Conservation (phyloP, 2,888 invertebrate genomes). For the Oegoconia quadripuncta region DNA sequence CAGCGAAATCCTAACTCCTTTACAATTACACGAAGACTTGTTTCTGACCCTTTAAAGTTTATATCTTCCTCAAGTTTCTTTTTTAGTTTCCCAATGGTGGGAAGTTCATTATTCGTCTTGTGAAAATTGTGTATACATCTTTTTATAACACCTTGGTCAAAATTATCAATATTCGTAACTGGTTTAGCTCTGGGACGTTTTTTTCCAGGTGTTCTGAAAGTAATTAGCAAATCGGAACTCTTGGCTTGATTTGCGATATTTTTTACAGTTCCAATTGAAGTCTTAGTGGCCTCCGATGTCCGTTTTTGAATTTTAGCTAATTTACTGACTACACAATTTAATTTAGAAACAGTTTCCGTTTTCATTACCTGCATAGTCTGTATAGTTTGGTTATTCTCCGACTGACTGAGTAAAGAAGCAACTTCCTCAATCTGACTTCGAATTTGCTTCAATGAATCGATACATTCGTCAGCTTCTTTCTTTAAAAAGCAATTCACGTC, state of each 20-base stretch:
- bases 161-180: constrained; percentile 28
- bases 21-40: constrained; percentile 13
- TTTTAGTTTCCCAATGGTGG: constrained; percentile 23
- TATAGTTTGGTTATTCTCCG: background rate
- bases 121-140: constrained; percentile 32
- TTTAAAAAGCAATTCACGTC: background rate
- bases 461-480: background rate
- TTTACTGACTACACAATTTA: background rate
- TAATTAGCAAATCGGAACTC: background rate
- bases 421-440: background rate
- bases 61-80: constrained; percentile 18
- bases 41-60: constrained; percentile 23
- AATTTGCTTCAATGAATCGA: background rate
- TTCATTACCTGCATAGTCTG: background rate
- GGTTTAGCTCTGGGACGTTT: constrained; percentile 22
- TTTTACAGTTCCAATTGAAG: background rate
- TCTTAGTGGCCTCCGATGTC: background rate
- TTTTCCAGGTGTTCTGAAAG: constrained; percentile 18
- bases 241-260: background rate
- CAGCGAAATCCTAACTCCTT: constrained; percentile 18
- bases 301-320: background rate
- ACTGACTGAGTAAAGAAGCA: background rate
- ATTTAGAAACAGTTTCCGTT: background rate
- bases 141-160: constrained; percentile 32
- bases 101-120: constrained; percentile 13